Percentiles rank a stretch among this genome's conserved stretches.
phyloP scores from a whole-genome alignment of 2,797 vertebrate genomes.

The Cyprinodon diabolis region DNA sequence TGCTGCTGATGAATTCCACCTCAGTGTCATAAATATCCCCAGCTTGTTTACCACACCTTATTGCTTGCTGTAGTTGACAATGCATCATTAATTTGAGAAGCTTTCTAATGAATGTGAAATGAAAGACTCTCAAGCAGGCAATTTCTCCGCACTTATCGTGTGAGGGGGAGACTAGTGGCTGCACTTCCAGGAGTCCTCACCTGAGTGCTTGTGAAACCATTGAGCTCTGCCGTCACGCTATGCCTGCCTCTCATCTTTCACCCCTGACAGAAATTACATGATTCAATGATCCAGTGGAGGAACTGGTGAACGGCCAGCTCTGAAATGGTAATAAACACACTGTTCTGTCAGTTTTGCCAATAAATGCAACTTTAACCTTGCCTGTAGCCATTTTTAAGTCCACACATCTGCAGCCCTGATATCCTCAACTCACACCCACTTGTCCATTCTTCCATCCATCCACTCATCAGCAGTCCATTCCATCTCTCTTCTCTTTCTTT shows the following conservation, averaged over 20 bases:
- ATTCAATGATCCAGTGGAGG: conserved; percentile 63
- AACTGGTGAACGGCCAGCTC: conserved; percentile 64
- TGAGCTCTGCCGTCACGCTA: conserved; percentile 40
- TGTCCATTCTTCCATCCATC: not conserved
- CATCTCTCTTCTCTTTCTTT: not conserved
- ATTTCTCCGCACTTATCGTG: conserved; percentile 43
- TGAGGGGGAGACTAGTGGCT: conserved; percentile 29
- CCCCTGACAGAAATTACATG: conserved; percentile 74
- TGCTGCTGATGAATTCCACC: conserved; percentile 56
- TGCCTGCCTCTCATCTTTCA: conserved; percentile 68
- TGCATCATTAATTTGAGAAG: conserved; percentile 73
- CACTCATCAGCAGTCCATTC: not conserved
- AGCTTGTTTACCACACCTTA: conserved; percentile 72
- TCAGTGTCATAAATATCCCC: conserved; percentile 56
- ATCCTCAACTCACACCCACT: conserved; percentile 69
- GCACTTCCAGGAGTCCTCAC: conserved; percentile 45
- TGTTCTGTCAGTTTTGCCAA: conserved; percentile 55
- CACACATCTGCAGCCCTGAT: conserved; percentile 45
- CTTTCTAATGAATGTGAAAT: conserved; percentile 73
- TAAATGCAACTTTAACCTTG: conserved; percentile 75
- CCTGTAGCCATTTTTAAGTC: conserved; percentile 7
- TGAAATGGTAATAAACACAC: conserved; percentile 74
- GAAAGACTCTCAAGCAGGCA: conserved; percentile 57
- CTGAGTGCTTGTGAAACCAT: conserved; percentile 51
- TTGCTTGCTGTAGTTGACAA: conserved; percentile 45